Base-by-base conservation (phyloP, 2,797 vertebrate genomes). In the Periophthalmus magnuspinnatus region DNA sequence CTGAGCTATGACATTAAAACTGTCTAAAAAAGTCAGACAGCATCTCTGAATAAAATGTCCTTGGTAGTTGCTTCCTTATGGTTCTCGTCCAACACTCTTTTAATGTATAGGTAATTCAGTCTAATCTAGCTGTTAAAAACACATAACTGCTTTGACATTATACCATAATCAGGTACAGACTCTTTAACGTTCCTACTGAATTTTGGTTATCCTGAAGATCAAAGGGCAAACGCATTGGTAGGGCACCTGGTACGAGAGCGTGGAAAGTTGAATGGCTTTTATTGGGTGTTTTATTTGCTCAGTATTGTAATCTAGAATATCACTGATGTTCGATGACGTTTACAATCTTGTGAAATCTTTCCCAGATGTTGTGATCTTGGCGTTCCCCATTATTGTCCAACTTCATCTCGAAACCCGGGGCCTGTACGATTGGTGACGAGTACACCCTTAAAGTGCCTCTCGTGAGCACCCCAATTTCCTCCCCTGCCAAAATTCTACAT, bases 361-460 rank as follows among this genome's bases (percentile, higher is more conserved):
- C 19, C 64, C 36, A 81, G 75, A 74, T 78, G 61, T 74, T 24
- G 48, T 73, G 19, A 38, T 70, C 75, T 83, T 79, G 69, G 76
- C 70, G 74, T 80, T 81, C 66, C 68, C 61, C 33, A 19, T 77
- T 77, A 68, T 36, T 41, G 69, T 65, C 71, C 77, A 32, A 34
- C 74, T 70, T 77, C 76, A 70, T 75, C n/a, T 50, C 50, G 45
- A 70, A 76, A 66, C 33, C 67, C 57, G 69, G 70, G 71, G 82
- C 82, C 71, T 82, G 75, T 82, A 84, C 68, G 83, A 82, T 82
- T 84, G 74, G 77, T 84, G 67, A 89, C 72, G 56, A 76, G 68
- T 76, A 81, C 82, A 82, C 75, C 75, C 74, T 84, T 79, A 84
- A 90, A 92, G 91, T 91, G 90, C 90, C 90, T 92, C 85, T 83